A percentile compares a stretch with the other conserved stretches of the same genome.
These are phyloP conservation scores for Tipula lateralis DNA, from an alignment of 2,888 invertebrate genomes.

Conservation along the genomic window DNA sequence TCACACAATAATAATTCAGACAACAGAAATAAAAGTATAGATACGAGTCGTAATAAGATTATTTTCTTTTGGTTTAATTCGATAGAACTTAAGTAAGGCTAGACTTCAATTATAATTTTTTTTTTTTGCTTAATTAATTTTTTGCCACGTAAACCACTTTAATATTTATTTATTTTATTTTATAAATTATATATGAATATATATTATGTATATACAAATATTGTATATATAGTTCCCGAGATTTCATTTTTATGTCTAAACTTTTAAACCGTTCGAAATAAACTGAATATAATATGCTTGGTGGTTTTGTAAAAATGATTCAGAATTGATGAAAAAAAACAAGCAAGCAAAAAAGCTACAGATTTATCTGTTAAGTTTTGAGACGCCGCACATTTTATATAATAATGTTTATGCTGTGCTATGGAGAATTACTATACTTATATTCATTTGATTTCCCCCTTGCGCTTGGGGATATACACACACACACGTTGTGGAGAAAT, in stretches of 20 bases:
- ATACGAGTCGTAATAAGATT: too few relatives aligned
- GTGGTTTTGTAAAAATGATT: not conserved
- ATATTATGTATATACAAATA: not conserved
- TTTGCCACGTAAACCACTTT: not conserved
- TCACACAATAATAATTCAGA: not conserved
- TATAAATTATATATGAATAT: not conserved
- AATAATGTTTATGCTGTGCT: not conserved
- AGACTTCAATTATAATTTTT: not conserved
- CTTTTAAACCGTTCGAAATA: slow-evolving; percentile 14
- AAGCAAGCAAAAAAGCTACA: not conserved
- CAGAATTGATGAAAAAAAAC: not conserved
- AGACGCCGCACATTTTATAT: not conserved
- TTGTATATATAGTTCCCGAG: not conserved
- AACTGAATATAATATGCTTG: not conserved
- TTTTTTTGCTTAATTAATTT: not conserved
- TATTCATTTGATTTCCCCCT: not conserved
- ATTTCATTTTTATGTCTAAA: slow-evolving; percentile 11
- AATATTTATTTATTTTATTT: not conserved
- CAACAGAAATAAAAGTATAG: not conserved
- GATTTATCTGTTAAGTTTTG: slow-evolving; percentile 13
- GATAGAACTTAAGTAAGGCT: not conserved
- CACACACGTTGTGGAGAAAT: not conserved
- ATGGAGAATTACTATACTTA: not conserved
- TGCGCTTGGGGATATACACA: too few relatives aligned
- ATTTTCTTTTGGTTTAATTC: not conserved